A percentile compares a stretch with the other conserved stretches of the same genome.
phyloP scores from a whole-genome alignment of 1,140 invertebrate genomes.

The Ceratosolen solmsi region DNA sequence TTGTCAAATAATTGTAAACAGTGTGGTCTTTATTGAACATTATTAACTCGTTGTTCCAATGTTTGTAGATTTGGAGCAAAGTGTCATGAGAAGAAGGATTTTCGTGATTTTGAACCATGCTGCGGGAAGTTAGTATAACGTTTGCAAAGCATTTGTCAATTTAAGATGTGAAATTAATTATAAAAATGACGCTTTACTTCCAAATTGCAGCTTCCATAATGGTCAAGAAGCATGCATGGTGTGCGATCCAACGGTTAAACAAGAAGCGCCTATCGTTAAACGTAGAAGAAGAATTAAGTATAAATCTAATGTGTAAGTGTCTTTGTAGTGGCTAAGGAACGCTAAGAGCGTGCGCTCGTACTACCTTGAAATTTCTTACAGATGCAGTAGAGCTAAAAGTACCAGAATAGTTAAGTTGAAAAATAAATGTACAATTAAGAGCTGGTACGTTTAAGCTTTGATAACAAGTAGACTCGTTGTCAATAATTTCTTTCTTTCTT shows the following conservation, averaged over 20 bases:
- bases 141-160: not conserved
- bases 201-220: conserved; percentile 42
- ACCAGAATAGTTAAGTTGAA: not conserved
- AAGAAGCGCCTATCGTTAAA: not conserved
- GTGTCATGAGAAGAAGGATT: conserved; percentile 38
- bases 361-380: too few species aligned
- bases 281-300: conserved; percentile 14
- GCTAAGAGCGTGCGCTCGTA: too few species aligned
- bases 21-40: too few species aligned
- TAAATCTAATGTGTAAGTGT: conserved; percentile 3
- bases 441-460: not conserved
- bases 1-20: not conserved
- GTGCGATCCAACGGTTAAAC: conserved; percentile 40
- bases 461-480: too few species aligned
- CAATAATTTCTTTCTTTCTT: too few species aligned
- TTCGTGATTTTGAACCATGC: conserved; percentile 46
- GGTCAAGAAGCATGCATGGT: conserved; percentile 29
- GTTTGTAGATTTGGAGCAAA: conserved; percentile 40
- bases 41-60: too few species aligned
- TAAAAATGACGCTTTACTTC: not conserved
- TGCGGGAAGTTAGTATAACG: conserved; percentile 33
- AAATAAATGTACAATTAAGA: not conserved
- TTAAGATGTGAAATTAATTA: not conserved
- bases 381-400: too few species aligned
- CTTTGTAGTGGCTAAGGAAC: too few species aligned